Conservation (phyloP, 2,113 vertebrate species). For the Saccopteryx bilineata region DNA sequence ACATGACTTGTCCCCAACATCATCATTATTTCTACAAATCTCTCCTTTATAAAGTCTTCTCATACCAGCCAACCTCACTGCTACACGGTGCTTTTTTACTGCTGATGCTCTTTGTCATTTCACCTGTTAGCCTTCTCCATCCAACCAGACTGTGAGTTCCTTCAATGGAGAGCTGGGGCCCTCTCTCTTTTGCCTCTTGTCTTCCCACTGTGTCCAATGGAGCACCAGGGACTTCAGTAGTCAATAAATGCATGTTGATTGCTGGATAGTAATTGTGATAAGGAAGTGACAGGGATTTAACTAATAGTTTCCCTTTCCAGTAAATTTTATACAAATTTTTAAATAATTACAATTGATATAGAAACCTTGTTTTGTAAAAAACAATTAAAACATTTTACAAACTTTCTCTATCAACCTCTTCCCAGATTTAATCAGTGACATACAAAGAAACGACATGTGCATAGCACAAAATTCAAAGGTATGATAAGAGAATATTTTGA, state of each 20-base stretch:
- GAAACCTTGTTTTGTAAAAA: slow-evolving; percentile 11
- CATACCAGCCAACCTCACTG: neutral
- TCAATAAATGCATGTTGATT: neutral
- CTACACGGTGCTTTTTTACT: neutral
- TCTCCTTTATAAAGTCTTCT: neutral
- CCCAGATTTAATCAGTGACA: neutral
- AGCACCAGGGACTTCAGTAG: neutral
- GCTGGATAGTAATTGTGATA: neutral
- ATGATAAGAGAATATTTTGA: neutral
- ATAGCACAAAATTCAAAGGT: neutral
- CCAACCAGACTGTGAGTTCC: neutral
- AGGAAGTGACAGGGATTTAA: neutral
- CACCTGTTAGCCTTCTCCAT: neutral
- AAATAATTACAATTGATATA: slow-evolving; percentile 29
- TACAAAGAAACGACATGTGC: neutral
- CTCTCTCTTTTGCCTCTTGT: neutral
- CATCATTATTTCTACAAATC: neutral
- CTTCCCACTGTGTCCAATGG: neutral
- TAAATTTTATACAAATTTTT: neutral
- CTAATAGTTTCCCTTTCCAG: neutral
- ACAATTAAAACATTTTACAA: slow-evolving; percentile 9
- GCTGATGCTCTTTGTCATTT: neutral
- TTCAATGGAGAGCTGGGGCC: neutral
- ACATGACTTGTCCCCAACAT: neutral
- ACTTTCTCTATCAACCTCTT: neutral